These are phyloP conservation scores for Chloroceryle amazona DNA, from an alignment of 2,797 vertebrate genomes.

Conservation along the genomic window DNA sequence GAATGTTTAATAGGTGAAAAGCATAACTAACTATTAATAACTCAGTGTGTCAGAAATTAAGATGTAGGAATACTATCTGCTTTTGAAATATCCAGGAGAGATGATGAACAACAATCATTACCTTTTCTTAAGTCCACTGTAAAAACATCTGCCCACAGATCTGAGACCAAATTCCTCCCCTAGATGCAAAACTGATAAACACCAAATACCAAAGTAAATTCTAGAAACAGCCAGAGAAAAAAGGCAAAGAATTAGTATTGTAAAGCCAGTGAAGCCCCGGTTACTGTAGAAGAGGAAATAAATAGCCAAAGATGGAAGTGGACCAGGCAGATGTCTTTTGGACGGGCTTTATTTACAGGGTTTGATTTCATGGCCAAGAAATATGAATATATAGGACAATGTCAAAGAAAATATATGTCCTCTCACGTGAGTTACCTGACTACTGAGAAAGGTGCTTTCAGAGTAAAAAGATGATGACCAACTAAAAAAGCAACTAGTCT, in stretches of 20 bases:
- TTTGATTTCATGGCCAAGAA: no score
- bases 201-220: not conserved
- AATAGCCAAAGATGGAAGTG: not conserved
- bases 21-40: not conserved
- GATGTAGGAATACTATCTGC: not conserved
- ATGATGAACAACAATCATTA: not conserved
- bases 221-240: not conserved
- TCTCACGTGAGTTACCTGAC: no score
- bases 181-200: not conserved
- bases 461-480: no score
- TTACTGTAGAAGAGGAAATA: not conserved
- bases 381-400: no score
- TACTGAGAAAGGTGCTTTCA: no score
- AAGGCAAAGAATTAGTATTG: not conserved
- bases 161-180: not conserved
- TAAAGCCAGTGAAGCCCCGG: not conserved
- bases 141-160: not conserved
- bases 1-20: not conserved
- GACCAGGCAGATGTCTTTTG: not conserved
- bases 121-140: not conserved
- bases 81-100: not conserved
- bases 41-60: not conserved
- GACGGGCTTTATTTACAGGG: not conserved
- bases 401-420: no score
- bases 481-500: no score